These are phyloP conservation scores for Ophiothrix spiculata DNA, from an alignment of 35 echinoderm and acorn worm species.

Conservation along the genomic window DNA sequence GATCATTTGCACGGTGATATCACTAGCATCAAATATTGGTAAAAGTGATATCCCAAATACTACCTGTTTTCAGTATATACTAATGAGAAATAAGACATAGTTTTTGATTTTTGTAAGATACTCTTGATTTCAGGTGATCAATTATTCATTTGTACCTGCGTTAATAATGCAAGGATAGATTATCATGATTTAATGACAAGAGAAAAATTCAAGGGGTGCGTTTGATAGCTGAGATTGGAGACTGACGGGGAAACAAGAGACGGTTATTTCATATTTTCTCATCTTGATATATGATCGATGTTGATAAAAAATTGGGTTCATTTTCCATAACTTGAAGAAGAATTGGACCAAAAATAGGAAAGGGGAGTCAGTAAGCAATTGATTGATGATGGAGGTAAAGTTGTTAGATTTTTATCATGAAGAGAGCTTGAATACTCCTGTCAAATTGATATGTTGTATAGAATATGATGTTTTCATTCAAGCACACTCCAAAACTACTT, in stretches of 20 bases:
- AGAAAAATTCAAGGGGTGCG: too few species aligned
- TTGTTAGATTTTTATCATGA: background rate
- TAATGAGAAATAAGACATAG: background rate
- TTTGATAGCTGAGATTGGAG: too few species aligned
- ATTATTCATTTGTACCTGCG: background rate
- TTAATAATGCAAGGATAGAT: background rate
- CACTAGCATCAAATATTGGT: background rate
- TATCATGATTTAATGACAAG: too few species aligned
- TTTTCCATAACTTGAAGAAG: too few species aligned
- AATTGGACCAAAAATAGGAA: too few species aligned
- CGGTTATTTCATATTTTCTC: too few species aligned
- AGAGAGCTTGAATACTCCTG: background rate
- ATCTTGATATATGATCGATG: too few species aligned
- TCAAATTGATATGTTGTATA: background rate
- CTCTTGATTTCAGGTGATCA: background rate
- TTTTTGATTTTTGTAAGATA: too few species aligned
- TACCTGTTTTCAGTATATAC: background rate
- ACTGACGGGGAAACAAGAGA: too few species aligned
- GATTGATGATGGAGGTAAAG: too few species aligned
- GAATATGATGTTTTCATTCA: slow-evolving; percentile 3
- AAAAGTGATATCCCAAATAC: background rate
- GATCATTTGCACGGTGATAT: background rate
- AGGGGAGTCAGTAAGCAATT: too few species aligned
- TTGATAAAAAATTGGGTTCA: too few species aligned
- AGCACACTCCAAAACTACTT: background rate